Evolutionary conservation across 2,797 vertebrate species (phyloP), one percentile per base, ranked within the genome.

Genomic region (Argya squamiceps): DNA sequence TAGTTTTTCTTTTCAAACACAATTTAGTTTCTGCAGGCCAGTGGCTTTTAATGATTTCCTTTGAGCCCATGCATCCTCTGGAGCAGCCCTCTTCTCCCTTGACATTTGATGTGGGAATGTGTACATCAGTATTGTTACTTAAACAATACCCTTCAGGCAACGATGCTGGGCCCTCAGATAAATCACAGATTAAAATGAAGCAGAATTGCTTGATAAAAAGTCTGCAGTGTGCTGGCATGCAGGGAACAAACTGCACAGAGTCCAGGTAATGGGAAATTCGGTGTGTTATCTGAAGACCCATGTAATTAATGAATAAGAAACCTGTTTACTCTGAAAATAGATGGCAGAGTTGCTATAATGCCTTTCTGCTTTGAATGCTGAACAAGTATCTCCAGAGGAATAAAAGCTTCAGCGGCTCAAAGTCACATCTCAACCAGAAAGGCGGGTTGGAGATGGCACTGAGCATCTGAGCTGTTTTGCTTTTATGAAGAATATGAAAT

Each of bases 31-130:
- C 94, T 96, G 93, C 93, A 95, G 81, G 88, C 88, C 93, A 93
- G 94, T 95, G 88, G 90, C 94, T 94, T 97, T 95, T 95, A 95
- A 95, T 95, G 95, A 96, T 96, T 96, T 96, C 92, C 94, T 97
- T 95, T 96, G 95, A 97, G 93, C 47, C 88, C 63, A 12, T 62
- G 94, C 85, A 96, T 96, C 93, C 95, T 95, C 93, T n/a, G 83
- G 89, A 97, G 95, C 94, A 69, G 68, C 76, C 81, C 91, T 71
- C 77, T 91, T 92, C 89, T 95, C 94, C 94, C 93, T 77, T 96
- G 96, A 96, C 95, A 95, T 94, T 95, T 95, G 92, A 86, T 94
- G 96, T 96, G 93, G 93, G 94, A 97, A 97, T 74, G 92, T 84
- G 94, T 86, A 77, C 87, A 92, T 93, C 96, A 82, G 95, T 68